A percentile compares a stretch with the other conserved stretches of the same genome.
Evolutionary conservation across 2,113 vertebrate species (phyloP).

Genomic region (Tympanuchus pallidicinctus): DNA sequence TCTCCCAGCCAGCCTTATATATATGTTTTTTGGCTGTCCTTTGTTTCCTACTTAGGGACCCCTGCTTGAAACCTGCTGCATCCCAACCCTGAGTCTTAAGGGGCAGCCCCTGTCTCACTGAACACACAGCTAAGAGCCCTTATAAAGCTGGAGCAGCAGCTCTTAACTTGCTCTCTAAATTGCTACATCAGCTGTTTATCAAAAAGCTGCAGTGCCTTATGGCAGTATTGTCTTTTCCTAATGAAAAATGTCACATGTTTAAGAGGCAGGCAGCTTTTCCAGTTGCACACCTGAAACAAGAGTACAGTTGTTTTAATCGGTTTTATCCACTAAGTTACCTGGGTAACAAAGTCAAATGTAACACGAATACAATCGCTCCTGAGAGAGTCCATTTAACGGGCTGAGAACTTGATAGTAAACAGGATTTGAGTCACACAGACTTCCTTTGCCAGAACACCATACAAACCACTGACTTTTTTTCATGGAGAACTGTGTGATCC

Average conservation of each 20-base stretch:
- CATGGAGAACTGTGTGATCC: not conserved
- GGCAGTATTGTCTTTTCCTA: not conserved
- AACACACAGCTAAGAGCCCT: not conserved
- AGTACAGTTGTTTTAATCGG: not conserved
- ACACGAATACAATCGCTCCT: slow-evolving; percentile 16
- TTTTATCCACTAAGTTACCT: not conserved
- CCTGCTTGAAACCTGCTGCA: not conserved
- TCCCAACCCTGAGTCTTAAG: not conserved
- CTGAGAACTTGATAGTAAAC: not conserved
- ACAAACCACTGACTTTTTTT: not conserved
- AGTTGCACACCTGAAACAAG: not conserved
- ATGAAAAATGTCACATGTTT: not conserved
- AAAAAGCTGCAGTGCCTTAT: not conserved
- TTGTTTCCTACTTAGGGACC: not conserved
- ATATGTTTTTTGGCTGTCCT: not conserved
- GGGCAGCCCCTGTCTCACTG: not conserved
- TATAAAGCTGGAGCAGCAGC: rapidly evolving
- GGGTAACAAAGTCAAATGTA: slow-evolving; percentile 13
- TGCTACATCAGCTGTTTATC: not conserved
- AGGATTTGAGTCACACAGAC: not conserved
- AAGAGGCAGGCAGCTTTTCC: not conserved
- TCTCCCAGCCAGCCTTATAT: not conserved
- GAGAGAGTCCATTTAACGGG: not conserved
- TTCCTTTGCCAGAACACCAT: slow-evolving; percentile 1
- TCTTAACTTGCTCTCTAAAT: not conserved